Percentiles rank a stretch among this genome's conserved stretches.
Evolutionary conservation across 2,888 invertebrate species (phyloP).

Genomic region (Horisme vitalbata): DNA sequence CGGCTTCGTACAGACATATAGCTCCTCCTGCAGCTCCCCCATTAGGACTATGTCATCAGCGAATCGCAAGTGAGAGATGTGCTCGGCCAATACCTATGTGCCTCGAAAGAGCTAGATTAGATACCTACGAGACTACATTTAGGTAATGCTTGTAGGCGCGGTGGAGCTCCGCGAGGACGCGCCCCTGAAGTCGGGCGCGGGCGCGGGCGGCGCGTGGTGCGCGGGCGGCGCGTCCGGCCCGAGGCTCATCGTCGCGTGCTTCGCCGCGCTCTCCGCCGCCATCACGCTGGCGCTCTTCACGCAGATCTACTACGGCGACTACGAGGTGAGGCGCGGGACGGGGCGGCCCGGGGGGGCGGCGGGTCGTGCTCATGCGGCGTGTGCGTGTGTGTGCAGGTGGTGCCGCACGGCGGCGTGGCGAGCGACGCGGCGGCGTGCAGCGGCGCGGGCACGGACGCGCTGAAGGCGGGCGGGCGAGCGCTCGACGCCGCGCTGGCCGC

Average conservation of each 20-base stretch:
- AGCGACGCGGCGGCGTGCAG: constrained; percentile 88
- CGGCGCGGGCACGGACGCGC: constrained; percentile 85
- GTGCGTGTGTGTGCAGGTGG: constrained; percentile 70
- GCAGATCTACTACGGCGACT: constrained; percentile 88
- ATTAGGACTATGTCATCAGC: too few species aligned
- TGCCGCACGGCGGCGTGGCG: constrained; percentile 89
- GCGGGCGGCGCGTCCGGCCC: constrained; percentile 78
- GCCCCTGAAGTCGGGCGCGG: constrained; percentile 68
- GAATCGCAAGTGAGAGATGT: too few species aligned
- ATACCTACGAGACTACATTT: too few species aligned
- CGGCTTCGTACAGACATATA: too few species aligned
- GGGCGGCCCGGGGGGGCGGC: too few species aligned
- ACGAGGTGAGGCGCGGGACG: constrained; percentile 78
- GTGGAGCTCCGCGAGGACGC: constrained; percentile 83
- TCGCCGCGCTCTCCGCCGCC: constrained; percentile 85
- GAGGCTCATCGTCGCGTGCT: constrained; percentile 85
- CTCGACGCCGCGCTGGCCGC: constrained; percentile 90
- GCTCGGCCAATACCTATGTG: too few species aligned
- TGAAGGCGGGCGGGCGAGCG: constrained; percentile 89
- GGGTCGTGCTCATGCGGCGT: constrained; percentile 80
- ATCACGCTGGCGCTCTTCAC: constrained; percentile 88
- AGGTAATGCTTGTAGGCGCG: constrained; percentile 40
- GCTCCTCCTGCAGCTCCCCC: too few species aligned
- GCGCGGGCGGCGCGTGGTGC: constrained; percentile 45
- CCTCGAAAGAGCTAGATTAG: too few species aligned